These are phyloP conservation scores for Limanda limanda DNA, from an alignment of 2,113 vertebrate genomes.

Conservation along the genomic window DNA sequence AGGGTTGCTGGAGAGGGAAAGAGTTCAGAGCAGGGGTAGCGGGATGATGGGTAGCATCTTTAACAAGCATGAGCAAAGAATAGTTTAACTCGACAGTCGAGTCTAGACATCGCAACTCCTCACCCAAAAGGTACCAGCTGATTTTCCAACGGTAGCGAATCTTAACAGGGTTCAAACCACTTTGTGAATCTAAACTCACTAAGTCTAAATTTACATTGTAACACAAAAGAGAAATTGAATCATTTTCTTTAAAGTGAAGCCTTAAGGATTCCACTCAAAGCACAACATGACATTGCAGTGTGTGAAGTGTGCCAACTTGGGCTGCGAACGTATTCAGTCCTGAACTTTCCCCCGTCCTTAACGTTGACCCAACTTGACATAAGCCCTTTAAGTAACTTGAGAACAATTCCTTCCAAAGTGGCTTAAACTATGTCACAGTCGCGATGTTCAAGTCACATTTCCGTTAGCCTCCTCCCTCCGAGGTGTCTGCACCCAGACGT, in stretches of 20 bases:
- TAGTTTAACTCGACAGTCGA: constrained; percentile 51
- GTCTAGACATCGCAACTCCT: constrained; percentile 10
- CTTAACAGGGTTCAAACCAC: not conserved
- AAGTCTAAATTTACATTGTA: constrained; percentile 25
- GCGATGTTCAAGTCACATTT: constrained; percentile 50
- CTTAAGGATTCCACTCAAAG: constrained; percentile 12
- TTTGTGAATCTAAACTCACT: not conserved
- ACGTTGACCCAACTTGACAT: constrained; percentile 61
- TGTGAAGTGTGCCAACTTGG: constrained; percentile 9
- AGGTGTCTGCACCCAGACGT: constrained; percentile 48
- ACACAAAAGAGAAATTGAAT: constrained; percentile 20
- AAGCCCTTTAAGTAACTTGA: constrained; percentile 65
- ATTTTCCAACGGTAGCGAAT: constrained; percentile 29
- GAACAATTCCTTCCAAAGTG: constrained; percentile 65
- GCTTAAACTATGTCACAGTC: constrained; percentile 54
- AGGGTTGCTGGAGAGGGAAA: not conserved
- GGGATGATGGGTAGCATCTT: constrained; percentile 50
- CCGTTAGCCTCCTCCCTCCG: constrained; percentile 44
- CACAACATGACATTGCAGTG: constrained; percentile 1
- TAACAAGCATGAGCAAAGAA: constrained; percentile 44
- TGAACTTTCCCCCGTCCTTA: constrained; percentile 44
- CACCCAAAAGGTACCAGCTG: constrained; percentile 26
- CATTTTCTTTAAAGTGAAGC: not conserved
- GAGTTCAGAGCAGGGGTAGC: constrained; percentile 38
- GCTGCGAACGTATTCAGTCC: not conserved